phyloP scores from a whole-genome alignment of 2,797 vertebrate species.

The Muraenolepis orangiensis region DNA sequence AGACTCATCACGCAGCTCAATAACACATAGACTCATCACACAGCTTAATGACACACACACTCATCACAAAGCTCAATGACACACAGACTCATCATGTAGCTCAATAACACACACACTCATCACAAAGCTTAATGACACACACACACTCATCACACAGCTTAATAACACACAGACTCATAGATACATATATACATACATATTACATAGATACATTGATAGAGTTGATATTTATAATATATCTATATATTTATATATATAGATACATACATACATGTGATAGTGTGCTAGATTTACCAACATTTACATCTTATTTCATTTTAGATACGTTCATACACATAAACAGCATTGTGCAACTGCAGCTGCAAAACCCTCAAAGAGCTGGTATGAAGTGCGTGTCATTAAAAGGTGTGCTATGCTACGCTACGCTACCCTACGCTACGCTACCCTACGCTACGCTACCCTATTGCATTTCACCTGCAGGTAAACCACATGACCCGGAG shows the following conservation, averaged over 20 bases:
- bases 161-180: not conserved
- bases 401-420: not conserved
- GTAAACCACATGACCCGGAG: slow-evolving; percentile 8
- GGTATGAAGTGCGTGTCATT: not conserved
- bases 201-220: not conserved
- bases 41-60: too few relatives aligned
- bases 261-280: not conserved
- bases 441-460: too few relatives aligned
- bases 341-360: not conserved
- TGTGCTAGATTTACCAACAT: not conserved
- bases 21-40: too few relatives aligned
- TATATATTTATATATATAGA: not conserved
- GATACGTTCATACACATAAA: not conserved
- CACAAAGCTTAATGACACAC: too few relatives aligned
- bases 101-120: too few relatives aligned
- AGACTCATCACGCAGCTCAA: not conserved
- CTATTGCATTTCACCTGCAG: slow-evolving; percentile 1
- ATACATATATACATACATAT: not conserved
- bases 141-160: too few relatives aligned
- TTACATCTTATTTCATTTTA: too few relatives aligned
- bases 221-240: not conserved
- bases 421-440: not conserved
- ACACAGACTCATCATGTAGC: too few relatives aligned
- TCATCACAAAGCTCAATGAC: too few relatives aligned
- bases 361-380: not conserved